These are phyloP conservation scores for Oxytorus armatus DNA, from an alignment of 2,888 invertebrate species.

Conservation along the genomic window DNA sequence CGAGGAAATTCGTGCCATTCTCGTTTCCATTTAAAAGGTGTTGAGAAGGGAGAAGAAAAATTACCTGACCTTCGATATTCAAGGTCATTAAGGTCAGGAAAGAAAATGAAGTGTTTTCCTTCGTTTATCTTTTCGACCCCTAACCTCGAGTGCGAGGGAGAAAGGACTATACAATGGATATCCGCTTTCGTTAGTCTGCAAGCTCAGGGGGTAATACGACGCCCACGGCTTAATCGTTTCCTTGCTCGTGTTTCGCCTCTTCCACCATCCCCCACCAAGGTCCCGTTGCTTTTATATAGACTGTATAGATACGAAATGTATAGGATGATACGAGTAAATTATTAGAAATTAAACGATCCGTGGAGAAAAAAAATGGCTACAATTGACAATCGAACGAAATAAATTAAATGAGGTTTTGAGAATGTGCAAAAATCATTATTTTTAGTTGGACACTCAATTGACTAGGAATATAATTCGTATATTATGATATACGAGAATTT, in stretches of 20 bases:
- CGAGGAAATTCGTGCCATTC: too few relatives aligned
- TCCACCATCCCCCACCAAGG: conserved; percentile 3
- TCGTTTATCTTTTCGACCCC: conserved; percentile 10
- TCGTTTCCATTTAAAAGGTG: background rate
- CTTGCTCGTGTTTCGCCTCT: conserved; percentile 55
- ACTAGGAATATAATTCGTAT: too few relatives aligned
- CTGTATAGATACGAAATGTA: background rate
- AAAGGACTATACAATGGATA: conserved; percentile 47
- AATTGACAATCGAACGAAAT: background rate
- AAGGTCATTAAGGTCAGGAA: conserved; percentile 29
- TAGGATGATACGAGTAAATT: background rate
- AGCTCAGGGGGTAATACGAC: conserved; percentile 45
- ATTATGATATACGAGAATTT: too few relatives aligned
- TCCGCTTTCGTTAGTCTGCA: conserved; percentile 52
- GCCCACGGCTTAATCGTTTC: conserved; percentile 61
- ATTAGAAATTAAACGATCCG: background rate
- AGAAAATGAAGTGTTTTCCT: conserved; percentile 24
- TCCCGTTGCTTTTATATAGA: conserved; percentile 12
- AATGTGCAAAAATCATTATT: too few relatives aligned
- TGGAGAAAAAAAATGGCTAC: background rate
- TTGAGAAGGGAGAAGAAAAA: conserved; percentile 9
- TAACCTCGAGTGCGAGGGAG: background rate
- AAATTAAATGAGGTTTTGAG: too few relatives aligned
- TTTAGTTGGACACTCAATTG: too few relatives aligned
- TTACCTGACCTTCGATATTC: conserved; percentile 3